Percentiles rank a stretch among this genome's conserved stretches.
Evolutionary conservation across 1,140 invertebrate species (phyloP).

Genomic region (Aradophagus sp.): DNA sequence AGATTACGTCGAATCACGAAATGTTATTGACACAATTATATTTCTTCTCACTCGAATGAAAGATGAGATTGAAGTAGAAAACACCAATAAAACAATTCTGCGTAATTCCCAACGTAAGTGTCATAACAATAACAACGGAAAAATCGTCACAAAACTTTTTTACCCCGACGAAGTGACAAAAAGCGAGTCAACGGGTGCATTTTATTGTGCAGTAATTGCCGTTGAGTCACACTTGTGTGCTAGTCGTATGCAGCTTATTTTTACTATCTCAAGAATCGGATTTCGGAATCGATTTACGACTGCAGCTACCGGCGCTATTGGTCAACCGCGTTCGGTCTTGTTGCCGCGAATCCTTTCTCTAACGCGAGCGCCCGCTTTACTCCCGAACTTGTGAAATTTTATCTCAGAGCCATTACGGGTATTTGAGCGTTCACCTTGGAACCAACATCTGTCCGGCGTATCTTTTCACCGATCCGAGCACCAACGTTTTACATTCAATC

Average conservation of each 20-base stretch:
- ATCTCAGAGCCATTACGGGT: conserved; percentile 7
- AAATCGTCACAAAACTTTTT: too few relatives aligned
- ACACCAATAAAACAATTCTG: too few relatives aligned
- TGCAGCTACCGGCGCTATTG: conserved; percentile 13
- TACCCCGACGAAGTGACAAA: conserved; percentile 19
- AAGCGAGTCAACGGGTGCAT: conserved; percentile 2
- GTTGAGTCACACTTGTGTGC: conserved; percentile 22
- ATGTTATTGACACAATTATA: too few relatives aligned
- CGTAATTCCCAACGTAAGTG: too few relatives aligned
- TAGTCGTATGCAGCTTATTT: conserved; percentile 10
- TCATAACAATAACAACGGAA: too few relatives aligned
- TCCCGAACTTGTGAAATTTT: conserved; percentile 38
- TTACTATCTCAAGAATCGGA: conserved; percentile 20
- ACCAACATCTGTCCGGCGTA: conserved; percentile 8
- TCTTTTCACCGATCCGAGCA: too few relatives aligned
- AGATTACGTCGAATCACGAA: too few relatives aligned
- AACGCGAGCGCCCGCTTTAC: neutral
- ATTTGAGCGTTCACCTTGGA: conserved; percentile 23
- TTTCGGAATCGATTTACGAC: conserved; percentile 39
- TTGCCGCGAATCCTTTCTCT: conserved; percentile 37
- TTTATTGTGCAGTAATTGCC: conserved; percentile 29
- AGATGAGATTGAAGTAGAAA: too few relatives aligned
- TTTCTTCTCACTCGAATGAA: too few relatives aligned
- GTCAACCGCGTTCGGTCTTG: conserved; percentile 19
- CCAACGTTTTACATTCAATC: too few relatives aligned